Percentiles rank a stretch among this genome's conserved stretches.
Evolutionary conservation across 2,888 invertebrate species (phyloP).

Genomic region (Alviniconcha strummeri): DNA sequence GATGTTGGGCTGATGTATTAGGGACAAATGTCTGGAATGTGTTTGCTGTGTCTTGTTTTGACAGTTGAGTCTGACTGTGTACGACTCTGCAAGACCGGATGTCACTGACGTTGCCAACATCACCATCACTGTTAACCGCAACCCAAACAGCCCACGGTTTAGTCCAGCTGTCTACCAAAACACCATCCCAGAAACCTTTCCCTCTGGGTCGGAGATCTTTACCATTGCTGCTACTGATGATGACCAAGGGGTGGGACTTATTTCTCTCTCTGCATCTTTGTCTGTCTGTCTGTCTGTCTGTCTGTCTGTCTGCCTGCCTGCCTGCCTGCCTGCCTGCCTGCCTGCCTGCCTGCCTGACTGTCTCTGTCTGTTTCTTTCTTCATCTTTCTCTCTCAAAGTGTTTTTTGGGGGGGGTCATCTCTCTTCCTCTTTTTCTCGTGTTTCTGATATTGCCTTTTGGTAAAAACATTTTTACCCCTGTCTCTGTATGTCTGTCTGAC

Average conservation of each 20-base stretch:
- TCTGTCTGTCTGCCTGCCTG: background rate
- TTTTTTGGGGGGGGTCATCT: too few species aligned
- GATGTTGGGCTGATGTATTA: too few species aligned
- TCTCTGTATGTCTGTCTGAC: too few species aligned
- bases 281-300: background rate
- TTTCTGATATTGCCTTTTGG: too few species aligned
- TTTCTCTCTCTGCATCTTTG: background rate
- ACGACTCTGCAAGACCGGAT: constrained; percentile 52
- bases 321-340: background rate
- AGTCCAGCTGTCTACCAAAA: constrained; percentile 45
- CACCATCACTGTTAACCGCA: constrained; percentile 59
- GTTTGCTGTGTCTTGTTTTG: constrained; percentile 27
- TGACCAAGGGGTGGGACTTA: constrained; percentile 44
- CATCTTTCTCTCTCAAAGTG: background rate
- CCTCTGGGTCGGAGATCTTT: constrained; percentile 45
- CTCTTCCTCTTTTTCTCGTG: too few species aligned
- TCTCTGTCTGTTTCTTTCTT: background rate
- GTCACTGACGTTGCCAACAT: constrained; percentile 52
- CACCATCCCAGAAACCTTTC: constrained; percentile 57
- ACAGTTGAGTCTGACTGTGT: constrained; percentile 55
- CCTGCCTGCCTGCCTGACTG: background rate
- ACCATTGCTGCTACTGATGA: constrained; percentile 51
- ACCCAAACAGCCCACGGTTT: constrained; percentile 63
- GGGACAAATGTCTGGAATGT: background rate
- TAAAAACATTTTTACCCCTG: too few species aligned